Percentiles rank a stretch among this genome's conserved stretches.
Conservation (phyloP, 2,113 vertebrate species). For the Sebastes fasciatus region DNA sequence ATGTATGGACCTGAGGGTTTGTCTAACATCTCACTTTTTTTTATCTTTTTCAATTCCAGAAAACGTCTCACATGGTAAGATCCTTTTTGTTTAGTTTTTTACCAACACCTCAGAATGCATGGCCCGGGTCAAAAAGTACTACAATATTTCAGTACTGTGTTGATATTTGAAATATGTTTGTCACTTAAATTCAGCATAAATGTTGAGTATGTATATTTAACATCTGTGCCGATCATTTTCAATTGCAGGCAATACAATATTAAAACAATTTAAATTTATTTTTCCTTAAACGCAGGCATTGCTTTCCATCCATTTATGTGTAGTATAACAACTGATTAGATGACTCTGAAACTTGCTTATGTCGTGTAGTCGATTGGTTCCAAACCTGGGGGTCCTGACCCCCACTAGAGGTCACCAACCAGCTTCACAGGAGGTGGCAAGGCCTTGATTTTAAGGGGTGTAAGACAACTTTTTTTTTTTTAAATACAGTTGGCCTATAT, state of each 20-base stretch:
- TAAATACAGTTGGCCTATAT: too few relatives aligned
- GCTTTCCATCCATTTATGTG: too few relatives aligned
- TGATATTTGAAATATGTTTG: not conserved
- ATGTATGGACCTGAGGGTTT: not conserved
- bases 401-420: too few relatives aligned
- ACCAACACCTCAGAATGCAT: not conserved
- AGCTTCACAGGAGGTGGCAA: too few relatives aligned
- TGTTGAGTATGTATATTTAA: not conserved
- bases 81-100: not conserved
- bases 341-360: not conserved
- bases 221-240: too few relatives aligned
- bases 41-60: constrained; percentile 32
- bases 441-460: too few relatives aligned
- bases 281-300: not conserved
- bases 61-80: constrained; percentile 41
- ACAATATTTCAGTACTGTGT: not conserved
- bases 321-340: not conserved
- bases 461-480: too few relatives aligned
- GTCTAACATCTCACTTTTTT: constrained; percentile 2
- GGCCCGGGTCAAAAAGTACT: not conserved
- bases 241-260: too few relatives aligned
- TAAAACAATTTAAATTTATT: not conserved
- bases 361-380: not conserved
- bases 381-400: too few relatives aligned
- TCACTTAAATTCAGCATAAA: not conserved